These are phyloP conservation scores for Eupithecia subfuscata DNA, from an alignment of 2,888 invertebrate genomes.

Conservation along the genomic window DNA sequence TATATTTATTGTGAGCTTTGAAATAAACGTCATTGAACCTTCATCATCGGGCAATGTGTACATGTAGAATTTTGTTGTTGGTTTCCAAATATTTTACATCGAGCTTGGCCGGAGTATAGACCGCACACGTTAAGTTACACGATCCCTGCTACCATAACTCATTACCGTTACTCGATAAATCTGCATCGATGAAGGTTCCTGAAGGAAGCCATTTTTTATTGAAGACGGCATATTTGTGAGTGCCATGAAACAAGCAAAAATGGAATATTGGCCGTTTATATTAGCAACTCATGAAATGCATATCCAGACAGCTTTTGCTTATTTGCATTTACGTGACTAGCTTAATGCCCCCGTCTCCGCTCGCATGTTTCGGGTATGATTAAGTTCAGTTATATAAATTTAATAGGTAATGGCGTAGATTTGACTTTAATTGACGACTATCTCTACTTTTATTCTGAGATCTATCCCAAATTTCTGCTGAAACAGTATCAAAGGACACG, in stretches of 20 bases:
- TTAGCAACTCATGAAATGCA: not conserved
- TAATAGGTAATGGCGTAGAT: too few species aligned
- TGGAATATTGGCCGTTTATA: not conserved
- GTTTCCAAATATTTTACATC: too few species aligned
- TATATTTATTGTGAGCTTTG: too few species aligned
- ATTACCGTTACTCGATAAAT: not conserved
- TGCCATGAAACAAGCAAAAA: not conserved
- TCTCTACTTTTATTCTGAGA: too few species aligned
- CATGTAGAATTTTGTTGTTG: too few species aligned
- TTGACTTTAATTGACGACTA: too few species aligned
- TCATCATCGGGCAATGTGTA: too few species aligned
- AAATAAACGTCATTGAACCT: too few species aligned
- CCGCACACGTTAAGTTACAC: not conserved
- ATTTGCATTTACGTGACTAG: conserved; percentile 1
- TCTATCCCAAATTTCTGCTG: too few species aligned
- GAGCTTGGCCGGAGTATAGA: not conserved
- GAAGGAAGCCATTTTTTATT: conserved; percentile 1
- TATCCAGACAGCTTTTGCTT: not conserved
- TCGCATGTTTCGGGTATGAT: not conserved
- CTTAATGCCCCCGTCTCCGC: not conserved
- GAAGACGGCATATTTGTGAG: not conserved
- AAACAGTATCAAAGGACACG: too few species aligned
- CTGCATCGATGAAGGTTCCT: not conserved
- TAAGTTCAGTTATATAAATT: not conserved
- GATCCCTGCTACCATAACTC: not conserved